Evolutionary conservation across 2,113 vertebrate species (phyloP), one percentile per base, ranked within the genome.

Genomic region (Peromyscus maniculatus): DNA sequence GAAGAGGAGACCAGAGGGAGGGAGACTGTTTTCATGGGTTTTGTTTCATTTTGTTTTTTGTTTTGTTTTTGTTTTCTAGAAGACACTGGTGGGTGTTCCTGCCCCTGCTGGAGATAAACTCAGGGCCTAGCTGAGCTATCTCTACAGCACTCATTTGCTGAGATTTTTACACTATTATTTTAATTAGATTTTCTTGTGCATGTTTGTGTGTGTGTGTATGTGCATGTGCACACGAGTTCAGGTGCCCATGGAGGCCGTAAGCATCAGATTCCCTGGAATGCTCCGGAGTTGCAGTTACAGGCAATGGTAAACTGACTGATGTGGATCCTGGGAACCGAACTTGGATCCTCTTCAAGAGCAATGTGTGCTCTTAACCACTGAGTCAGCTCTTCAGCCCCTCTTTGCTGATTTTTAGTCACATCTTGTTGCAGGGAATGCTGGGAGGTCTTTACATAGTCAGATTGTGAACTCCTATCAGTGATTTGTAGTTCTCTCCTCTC

Each of bases 31-130:
- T 95, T 87, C 46, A 39, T 39, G 39, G 21, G 19, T 75, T 24
- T 43, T 75, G 21, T 75, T 75, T 24, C 4, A 12, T 36, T 36
- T 36, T 12, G 11, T 36, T 55, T 55, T 55, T 69, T 43, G 80
- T 59, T 87, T 80, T n/a, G 39, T 84, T 55, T 12, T 55, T 55
- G 55, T 96, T 95, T 43, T 83, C 77, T 79, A 52, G 86, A 94
- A 93, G 89, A 36, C 82, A n/a, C n/a, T 64, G 93, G 86, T 72
- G 52, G 52, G 71, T 31, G 22, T 49, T 69, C 80, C 93, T 82
- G 66, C 77, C 80, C 89, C 93, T n/a, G 57, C 79, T 57, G 66
- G 88, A 1, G 1, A 77, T 67, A 2, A 55, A 55, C 52, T 33
- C 77, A 33, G 31, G 7, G 28, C 46, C 43, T 49, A 26, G 1